These are phyloP conservation scores for Cuniculus paca DNA, from an alignment of 2,797 vertebrate species.

Conservation along the genomic window DNA sequence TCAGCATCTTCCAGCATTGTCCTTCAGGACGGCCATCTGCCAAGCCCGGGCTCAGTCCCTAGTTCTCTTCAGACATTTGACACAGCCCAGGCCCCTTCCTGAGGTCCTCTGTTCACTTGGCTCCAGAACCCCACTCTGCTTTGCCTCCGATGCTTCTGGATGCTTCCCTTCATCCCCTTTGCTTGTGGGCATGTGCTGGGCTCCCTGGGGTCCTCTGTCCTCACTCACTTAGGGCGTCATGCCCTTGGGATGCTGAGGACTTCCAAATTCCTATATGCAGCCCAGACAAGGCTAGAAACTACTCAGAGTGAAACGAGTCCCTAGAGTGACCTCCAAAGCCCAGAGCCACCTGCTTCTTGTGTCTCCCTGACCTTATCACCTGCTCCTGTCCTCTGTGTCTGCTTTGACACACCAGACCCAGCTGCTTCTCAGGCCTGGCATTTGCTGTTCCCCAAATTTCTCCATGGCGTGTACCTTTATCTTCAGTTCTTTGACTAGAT, in stretches of 20 bases:
- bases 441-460: too few relatives aligned
- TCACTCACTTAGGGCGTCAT: neutral
- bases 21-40: neutral
- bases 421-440: neutral
- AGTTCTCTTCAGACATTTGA: neutral
- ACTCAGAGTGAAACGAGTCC: neutral
- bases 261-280: neutral
- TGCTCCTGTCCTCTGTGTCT: neutral
- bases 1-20: neutral
- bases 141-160: neutral
- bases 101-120: neutral
- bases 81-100: fast-evolving
- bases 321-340: neutral
- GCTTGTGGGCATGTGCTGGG: neutral
- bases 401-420: neutral
- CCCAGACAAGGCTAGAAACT: neutral
- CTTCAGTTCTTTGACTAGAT: slow-evolving; percentile 3
- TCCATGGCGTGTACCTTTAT: neutral
- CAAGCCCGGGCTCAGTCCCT: neutral
- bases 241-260: neutral
- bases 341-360: neutral
- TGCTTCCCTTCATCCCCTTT: neutral
- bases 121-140: fast-evolving
- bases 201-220: neutral
- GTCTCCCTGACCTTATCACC: neutral